Percentiles rank a stretch among this genome's conserved stretches.
Conservation (phyloP, 2,797 vertebrate species). For the Bucorvus abyssinicus region DNA sequence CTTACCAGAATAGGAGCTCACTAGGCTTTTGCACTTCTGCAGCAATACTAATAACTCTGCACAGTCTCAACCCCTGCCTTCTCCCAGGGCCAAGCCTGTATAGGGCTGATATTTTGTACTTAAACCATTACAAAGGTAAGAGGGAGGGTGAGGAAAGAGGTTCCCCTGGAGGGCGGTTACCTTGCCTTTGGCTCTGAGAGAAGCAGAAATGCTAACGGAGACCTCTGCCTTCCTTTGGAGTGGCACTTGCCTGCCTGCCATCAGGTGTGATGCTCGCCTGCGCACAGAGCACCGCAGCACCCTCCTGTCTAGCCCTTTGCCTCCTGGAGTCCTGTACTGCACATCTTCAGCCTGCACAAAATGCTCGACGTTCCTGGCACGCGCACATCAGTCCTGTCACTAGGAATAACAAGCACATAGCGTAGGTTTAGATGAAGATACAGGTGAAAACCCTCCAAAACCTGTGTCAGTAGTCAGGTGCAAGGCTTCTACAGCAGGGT, state of each 20-base stretch:
- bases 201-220: not conserved
- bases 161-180: not conserved
- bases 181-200: not conserved
- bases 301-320: accelerated
- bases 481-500: not conserved
- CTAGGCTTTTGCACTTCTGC: not conserved
- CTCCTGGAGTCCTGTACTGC: not conserved
- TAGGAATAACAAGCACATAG: not conserved
- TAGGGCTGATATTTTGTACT: not conserved
- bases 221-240: not conserved
- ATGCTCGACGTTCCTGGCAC: not conserved
- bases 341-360: not conserved
- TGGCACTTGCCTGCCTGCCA: not conserved
- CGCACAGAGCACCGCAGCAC: accelerated
- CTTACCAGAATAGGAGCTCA: not conserved
- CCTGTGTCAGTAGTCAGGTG: not conserved
- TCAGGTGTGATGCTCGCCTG: not conserved
- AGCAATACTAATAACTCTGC: not conserved
- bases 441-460: not conserved
- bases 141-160: not conserved
- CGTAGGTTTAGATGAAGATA: not conserved
- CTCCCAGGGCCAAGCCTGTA: not conserved
- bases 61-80: not conserved
- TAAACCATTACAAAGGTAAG: not conserved
- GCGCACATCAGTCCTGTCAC: not conserved